These are phyloP conservation scores for Lytechinus variegatus DNA, from an alignment of 35 echinoderm and acorn worm species.

Conservation along the genomic window DNA sequence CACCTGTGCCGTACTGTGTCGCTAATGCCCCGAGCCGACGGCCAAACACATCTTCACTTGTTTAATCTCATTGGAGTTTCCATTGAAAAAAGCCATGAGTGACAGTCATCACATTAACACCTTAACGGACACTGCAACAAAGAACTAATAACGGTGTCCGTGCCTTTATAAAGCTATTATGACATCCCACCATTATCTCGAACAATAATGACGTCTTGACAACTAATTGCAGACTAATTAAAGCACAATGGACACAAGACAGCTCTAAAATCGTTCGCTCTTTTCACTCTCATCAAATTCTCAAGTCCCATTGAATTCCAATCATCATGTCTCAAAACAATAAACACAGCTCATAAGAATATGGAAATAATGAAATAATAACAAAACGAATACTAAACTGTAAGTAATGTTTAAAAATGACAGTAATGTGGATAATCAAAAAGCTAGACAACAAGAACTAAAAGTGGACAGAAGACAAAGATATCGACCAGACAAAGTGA, in stretches of 20 bases:
- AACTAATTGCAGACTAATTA: conserved; percentile 56
- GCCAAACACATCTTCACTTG: conserved; percentile 52
- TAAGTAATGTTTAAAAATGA: neutral
- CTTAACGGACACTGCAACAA: conserved; percentile 10
- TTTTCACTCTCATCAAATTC: neutral
- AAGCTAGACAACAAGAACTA: neutral
- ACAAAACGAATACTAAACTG: too few species aligned
- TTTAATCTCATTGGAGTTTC: conserved; percentile 37
- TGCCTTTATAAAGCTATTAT: neutral
- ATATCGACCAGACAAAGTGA: neutral
- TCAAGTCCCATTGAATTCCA: conserved; percentile 20
- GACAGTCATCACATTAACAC: conserved; percentile 24
- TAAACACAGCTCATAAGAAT: neutral
- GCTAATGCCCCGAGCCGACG: conserved; percentile 42
- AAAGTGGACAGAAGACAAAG: neutral
- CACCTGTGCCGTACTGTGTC: conserved; percentile 39
- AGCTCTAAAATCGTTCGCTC: neutral
- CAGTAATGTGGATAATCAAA: neutral
- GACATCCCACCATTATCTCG: neutral
- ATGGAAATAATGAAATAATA: neutral
- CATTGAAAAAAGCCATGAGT: conserved; percentile 28
- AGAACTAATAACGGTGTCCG: conserved; percentile 39
- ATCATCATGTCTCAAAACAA: neutral
- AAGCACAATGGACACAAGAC: conserved; percentile 28
- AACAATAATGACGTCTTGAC: neutral